Percentiles rank a stretch among this genome's conserved stretches.
These are phyloP conservation scores for Epistrophe grossulariae DNA, from an alignment of 2,888 invertebrate genomes.

Conservation along the genomic window DNA sequence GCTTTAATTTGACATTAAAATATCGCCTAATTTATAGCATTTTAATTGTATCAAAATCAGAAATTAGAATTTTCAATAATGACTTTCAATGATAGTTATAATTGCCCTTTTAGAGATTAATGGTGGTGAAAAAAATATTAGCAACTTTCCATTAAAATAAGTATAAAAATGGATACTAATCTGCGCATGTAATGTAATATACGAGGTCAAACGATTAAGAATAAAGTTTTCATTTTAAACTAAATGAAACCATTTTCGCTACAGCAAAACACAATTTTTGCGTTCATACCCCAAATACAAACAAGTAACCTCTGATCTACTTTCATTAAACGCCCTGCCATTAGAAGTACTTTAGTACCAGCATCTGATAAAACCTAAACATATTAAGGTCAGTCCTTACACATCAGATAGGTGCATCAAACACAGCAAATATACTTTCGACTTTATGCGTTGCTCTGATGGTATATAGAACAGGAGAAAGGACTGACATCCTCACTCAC, in stretches of 20 bases:
- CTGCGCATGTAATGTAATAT: neutral
- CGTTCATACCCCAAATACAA: neutral
- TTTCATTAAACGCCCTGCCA: conserved; percentile 50
- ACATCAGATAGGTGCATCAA: neutral
- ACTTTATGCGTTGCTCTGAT: conserved; percentile 35
- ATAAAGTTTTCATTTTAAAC: neutral
- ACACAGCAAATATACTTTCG: conserved; percentile 24
- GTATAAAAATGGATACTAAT: no score
- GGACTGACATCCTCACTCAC: conserved; percentile 41
- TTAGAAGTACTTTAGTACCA: conserved; percentile 42
- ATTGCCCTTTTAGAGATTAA: no score
- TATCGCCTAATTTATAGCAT: no score
- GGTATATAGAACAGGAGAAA: conserved; percentile 16
- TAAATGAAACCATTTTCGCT: conserved; percentile 1
- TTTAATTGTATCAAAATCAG: no score
- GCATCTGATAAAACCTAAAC: conserved; percentile 56
- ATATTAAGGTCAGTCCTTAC: conserved; percentile 58
- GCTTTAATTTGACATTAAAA: no score
- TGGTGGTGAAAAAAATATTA: no score
- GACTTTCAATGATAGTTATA: no score
- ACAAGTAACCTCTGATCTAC: conserved; percentile 35
- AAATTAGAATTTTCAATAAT: no score
- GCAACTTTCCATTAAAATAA: no score
- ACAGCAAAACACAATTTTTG: neutral
- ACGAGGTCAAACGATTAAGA: neutral